Base-by-base conservation (phyloP, 2,113 vertebrate genomes). In the Taxidea taxus region DNA sequence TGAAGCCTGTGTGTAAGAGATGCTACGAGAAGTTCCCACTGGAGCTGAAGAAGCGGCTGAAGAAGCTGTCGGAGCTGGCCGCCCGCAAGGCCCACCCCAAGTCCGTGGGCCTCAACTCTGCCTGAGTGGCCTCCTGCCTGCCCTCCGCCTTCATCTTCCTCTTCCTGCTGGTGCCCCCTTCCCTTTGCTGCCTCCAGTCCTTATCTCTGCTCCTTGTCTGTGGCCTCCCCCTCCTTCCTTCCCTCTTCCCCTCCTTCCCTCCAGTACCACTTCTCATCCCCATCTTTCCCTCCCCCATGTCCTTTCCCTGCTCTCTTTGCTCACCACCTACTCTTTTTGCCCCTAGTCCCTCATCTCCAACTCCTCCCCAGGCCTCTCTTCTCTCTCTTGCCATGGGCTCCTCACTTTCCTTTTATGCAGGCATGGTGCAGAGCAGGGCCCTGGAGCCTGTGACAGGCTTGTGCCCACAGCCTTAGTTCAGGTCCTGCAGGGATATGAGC, bases 1-100 rank as follows among this genome's bases (percentile, higher is more conserved):
- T 99, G 99, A 99, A 99, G 98, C 99, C 99, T 0, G 99, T 99
- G 91, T 99, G 99, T 98, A 99, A 99, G 99, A 99, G 99, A 94
- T 99, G 99, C 98, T 99, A 99, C 1, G 99, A 99, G 98, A 99
- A 99, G 95, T 99, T 99, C 98, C 99, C 99, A 1, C 98, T 99
- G 98, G 99, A 99, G 98, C 99, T 99, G 94, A 99, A 99, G 99
- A 99, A 99, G 98, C 99, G 99, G 72, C 99, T 99, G 95, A 99
- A 99, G 99, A 99, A 99, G 95, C 98, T 99, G 95, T 99, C 99
- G 0, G 99, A 99, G 84, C 84, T 99, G 96, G 95, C 98, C 29
- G 97, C 98, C 87, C 98, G 97, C 97, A 99, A 98, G 92, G 96
- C 98, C 3, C 98, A 98, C 44, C 98, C 98, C 90, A 99, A 98